Evolutionary conservation across 2,888 invertebrate genomes (phyloP).

Genomic region (Molorchus minor): DNA sequence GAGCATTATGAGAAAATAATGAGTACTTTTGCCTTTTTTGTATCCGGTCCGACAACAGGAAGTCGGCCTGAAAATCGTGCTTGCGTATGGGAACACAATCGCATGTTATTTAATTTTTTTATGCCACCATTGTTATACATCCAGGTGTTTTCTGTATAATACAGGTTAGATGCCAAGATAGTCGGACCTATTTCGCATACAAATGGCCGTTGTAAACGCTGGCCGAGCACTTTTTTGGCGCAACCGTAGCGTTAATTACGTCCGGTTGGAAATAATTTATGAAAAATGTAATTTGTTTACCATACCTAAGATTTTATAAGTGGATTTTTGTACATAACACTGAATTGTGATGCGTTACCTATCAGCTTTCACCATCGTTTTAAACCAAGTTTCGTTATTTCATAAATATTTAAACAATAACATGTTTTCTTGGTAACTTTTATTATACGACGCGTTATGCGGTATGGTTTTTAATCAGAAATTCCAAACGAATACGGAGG

Average conservation of each 20-base stretch:
- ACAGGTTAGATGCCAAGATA: background rate
- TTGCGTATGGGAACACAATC: slow-evolving; percentile 28
- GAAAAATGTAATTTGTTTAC: background rate
- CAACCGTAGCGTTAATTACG: background rate
- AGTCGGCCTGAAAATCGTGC: slow-evolving; percentile 27
- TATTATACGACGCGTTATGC: too few species aligned
- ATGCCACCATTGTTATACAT: background rate
- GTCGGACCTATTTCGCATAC: background rate
- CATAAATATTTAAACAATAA: slow-evolving; percentile 21
- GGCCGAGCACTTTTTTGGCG: background rate
- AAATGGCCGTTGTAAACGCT: background rate
- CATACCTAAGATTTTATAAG: too few species aligned
- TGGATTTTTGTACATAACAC: too few species aligned
- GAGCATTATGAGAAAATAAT: slow-evolving; percentile 11
- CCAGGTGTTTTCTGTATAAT: background rate
- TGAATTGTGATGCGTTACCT: too few species aligned
- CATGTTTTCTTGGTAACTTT: slow-evolving; percentile 10
- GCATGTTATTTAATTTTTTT: slow-evolving; percentile 16
- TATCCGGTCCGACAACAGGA: slow-evolving; percentile 33
- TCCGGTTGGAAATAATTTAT: background rate
- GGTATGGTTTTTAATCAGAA: too few species aligned
- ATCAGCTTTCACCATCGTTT: too few species aligned
- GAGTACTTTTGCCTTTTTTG: slow-evolving; percentile 10
- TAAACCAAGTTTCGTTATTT: slow-evolving; percentile 16
- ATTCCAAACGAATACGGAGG: too few species aligned